Evolutionary conservation across 2,113 vertebrate genomes (phyloP).

Genomic region (Pagrus major): DNA sequence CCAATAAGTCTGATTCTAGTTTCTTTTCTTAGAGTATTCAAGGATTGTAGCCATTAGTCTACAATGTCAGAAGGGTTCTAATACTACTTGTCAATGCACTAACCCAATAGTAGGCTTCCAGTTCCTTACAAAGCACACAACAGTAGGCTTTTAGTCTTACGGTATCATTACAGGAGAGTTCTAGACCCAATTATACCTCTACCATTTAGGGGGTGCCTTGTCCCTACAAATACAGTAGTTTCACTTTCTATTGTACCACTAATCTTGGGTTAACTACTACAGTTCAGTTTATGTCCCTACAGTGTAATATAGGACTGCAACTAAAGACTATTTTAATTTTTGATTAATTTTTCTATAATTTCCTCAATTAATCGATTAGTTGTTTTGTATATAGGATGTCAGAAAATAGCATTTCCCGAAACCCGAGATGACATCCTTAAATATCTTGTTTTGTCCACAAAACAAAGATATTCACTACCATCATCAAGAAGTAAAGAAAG

Average conservation of each 20-base stretch:
- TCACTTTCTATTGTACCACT: constrained; percentile 19
- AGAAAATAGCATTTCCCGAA: no score
- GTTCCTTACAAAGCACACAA: neutral
- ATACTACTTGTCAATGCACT: neutral
- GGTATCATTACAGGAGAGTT: neutral
- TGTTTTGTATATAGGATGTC: no score
- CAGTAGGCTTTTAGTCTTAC: neutral
- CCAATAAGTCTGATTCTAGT: neutral
- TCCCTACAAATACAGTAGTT: constrained; percentile 2
- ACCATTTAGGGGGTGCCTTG: neutral
- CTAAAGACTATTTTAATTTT: no score
- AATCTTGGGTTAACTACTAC: constrained; percentile 16
- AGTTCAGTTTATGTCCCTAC: neutral
- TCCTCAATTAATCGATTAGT: no score
- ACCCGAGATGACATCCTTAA: no score
- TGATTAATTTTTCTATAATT: no score
- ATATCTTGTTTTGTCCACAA: no score
- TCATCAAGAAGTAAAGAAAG: no score
- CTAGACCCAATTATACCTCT: constrained; percentile 6
- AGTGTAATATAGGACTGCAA: no score
- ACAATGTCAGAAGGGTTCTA: neutral
- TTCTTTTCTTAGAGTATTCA: neutral
- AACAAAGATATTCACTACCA: no score
- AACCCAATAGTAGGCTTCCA: neutral
- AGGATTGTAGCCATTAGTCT: neutral